Conservation (phyloP, 2,888 invertebrate species). For the Elegia similella region DNA sequence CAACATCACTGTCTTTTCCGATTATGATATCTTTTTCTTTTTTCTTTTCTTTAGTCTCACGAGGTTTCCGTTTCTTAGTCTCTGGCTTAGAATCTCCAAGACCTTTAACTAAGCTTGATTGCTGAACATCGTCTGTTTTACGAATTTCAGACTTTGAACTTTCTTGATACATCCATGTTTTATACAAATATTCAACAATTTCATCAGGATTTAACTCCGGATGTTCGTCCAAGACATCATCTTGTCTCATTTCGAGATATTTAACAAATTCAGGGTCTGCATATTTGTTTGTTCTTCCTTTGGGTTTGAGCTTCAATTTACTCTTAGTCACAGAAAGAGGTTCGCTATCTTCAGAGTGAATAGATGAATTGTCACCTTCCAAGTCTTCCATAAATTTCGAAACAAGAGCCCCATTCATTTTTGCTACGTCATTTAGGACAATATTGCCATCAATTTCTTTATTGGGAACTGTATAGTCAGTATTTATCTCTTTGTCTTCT, state of each 20-base stretch:
- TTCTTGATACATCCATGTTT: constrained; percentile 71
- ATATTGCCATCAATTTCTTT: background rate
- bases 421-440: constrained; percentile 15
- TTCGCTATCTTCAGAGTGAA: constrained; percentile 42
- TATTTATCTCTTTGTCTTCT: background rate
- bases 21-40: constrained; percentile 1
- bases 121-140: constrained; percentile 30
- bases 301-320: constrained; percentile 31
- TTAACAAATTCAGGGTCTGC: constrained; percentile 71
- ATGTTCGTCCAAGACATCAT: constrained; percentile 73
- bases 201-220: constrained; percentile 74
- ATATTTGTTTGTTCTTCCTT: constrained; percentile 34
- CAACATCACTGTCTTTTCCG: background rate
- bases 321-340: constrained; percentile 36
- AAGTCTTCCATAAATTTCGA: constrained; percentile 27
- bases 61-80: constrained; percentile 14
- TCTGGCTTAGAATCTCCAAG: constrained; percentile 17
- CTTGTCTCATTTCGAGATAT: constrained; percentile 73
- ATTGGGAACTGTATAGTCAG: constrained; percentile 4
- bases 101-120: constrained; percentile 34
- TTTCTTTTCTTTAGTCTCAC: constrained; percentile 11
- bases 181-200: constrained; percentile 70
- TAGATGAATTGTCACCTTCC: constrained; percentile 37
- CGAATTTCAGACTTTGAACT: constrained; percentile 31
- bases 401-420: constrained; percentile 22